Evolutionary conservation across 2,113 vertebrate species (phyloP), one percentile per base, ranked within the genome.

Genomic region (Phoxinus phoxinus): DNA sequence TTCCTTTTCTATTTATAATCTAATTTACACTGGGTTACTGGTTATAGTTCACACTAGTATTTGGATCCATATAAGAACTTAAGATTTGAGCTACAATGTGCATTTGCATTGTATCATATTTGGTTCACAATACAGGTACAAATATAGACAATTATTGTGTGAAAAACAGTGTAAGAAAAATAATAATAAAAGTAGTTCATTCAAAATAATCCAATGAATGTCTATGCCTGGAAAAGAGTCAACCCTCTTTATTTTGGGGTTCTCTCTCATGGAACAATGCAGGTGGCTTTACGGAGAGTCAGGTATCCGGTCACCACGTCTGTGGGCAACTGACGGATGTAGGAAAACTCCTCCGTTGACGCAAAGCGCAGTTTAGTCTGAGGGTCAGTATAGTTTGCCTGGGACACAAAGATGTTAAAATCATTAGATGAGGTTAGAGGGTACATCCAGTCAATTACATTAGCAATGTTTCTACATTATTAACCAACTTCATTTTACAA

Each of bases 331-430:
- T 97, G 97, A 74, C 98, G 96, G 84, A 99, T 97, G 85, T 99
- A 99, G 81, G 97, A 95, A 91, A 99, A 99, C 92, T 99, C 98
- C 84, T 99, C 97, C 0, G 94, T 95, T 19, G 96, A 97, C 79
- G 97, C 97, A 91, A 98, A 99, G 51, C 97, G 94, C 56, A 99
- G 94, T 91, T 99, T 99, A 87, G 97, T 99, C 93, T 99, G 98
- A 35, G 98, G 98, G 91, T 99, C 98, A 17, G 97, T 99, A 91
- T 99, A 99, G 93, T 95, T 97, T 85, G 98, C 97, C 98, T 99
- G 87, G 19, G 88, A 88, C 59, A 90, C 11, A 90, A 63, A 76
- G 30, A 81, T 35, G 25, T 21, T 61, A 48, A 44, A 2, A 80
- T 5, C 37, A 30, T 35, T 27, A 56, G 15, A 17, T 48, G 25